Evolutionary conservation across 2,113 vertebrate species (phyloP), one percentile per base, ranked within the genome.

Genomic region (Otus sunia): DNA sequence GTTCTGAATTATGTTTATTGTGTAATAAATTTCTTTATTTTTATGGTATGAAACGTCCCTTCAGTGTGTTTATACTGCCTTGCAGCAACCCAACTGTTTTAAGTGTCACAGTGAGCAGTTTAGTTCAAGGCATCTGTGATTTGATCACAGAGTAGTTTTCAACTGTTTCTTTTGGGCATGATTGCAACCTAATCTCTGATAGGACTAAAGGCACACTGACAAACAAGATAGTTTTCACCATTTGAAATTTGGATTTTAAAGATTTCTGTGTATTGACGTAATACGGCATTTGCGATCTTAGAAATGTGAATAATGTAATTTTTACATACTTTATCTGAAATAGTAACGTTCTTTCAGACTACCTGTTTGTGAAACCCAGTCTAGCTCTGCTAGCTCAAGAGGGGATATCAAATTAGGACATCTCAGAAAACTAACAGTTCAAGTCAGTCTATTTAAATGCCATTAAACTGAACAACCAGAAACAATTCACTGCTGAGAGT

Each of bases 1-100:
- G 80, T 67, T 82, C 64, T 77, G 84, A 96, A 88, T 92, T 87
- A 59, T 43, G 39, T 75, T 91, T 94, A 79, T 67, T 88, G 52
- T 75, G 52, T 43, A 81, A 88, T 52, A 93, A 58, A 56, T 86
- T 77, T 37, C 6, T 43, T 32, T 36, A 6, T 41, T n/a, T 91
- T 93, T 20, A 66, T 69, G n/a, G 49, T 52, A 72, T 62, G 22
- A 88, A 88, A 67, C 30, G 8, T 83, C n/a, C 39, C 26, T 93
- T 86, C 4, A 0, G 32, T 90, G 37, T 82, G 55, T 88, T 95
- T 91, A 66, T 87, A 62, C n/a, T 87, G 62, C 67, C 55, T 82
- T 79, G 50, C 67, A 83, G 71, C 73, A 90, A 30, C 20, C 23
- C 2, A 3, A 82, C 41, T 43, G 32, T 76, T 91, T 91, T 84